phyloP scores from a whole-genome alignment of 92 coral and sea anemone genomes.

The Diadumene lineata region DNA sequence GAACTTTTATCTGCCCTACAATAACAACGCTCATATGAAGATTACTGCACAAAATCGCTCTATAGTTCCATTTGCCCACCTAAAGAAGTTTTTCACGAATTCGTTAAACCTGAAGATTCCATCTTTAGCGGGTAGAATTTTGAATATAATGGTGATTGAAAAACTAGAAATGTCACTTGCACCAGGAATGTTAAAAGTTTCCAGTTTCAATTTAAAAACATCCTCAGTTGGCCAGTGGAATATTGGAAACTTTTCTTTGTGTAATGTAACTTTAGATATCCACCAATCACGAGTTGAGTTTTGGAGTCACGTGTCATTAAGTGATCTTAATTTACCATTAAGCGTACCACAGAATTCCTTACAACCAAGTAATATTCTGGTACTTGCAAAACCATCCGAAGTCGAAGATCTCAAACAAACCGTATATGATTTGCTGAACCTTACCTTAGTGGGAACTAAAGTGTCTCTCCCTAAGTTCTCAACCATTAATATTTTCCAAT shows the following conservation, averaged over 20 bases:
- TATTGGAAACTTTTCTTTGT: constrained; percentile 16
- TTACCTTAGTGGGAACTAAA: constrained; percentile 8
- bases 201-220: constrained; percentile 15
- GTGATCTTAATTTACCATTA: constrained; percentile 19
- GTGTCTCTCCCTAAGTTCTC: constrained; percentile 36
- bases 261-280: constrained; percentile 14
- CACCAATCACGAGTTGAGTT: constrained; percentile 18
- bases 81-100: constrained; percentile 30
- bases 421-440: constrained; percentile 5
- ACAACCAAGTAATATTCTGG: constrained; percentile 20
- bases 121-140: constrained; percentile 19
- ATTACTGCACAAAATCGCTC: constrained; percentile 9
- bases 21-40: constrained; percentile 3
- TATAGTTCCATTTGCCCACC: constrained; percentile 23
- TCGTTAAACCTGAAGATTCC: constrained; percentile 24
- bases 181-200: constrained; percentile 20
- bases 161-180: constrained; percentile 15
- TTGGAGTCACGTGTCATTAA: neutral
- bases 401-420: constrained; percentile 17
- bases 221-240: constrained; percentile 25
- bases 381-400: neutral
- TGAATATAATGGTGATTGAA: constrained; percentile 13
- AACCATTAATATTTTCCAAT: constrained; percentile 26
- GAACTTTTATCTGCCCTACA: constrained; percentile 35
- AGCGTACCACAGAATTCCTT: neutral